Evolutionary conservation across 30 jellyfish, hydroid and myxozoan species (phyloP).

Genomic region (Hydractinia echinata): DNA sequence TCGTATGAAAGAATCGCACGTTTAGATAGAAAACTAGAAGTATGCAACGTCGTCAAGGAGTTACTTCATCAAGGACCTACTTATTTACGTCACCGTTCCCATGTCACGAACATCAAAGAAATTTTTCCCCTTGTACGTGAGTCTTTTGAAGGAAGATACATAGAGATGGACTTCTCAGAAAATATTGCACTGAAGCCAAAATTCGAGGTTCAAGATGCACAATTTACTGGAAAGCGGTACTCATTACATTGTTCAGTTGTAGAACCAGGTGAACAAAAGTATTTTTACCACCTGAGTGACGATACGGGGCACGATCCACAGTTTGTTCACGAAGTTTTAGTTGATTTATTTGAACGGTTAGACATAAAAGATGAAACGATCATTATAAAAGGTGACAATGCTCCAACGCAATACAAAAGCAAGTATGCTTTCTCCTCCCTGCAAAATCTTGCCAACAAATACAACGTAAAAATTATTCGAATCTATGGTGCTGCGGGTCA

Average conservation of each 20-base stretch:
- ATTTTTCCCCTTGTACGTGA: neutral
- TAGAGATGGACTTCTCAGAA: neutral
- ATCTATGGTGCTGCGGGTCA: neutral
- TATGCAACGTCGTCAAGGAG: neutral
- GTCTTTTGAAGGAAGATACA: neutral
- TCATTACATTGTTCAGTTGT: neutral
- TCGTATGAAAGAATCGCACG: no score
- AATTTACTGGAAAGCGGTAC: neutral
- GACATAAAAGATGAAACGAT: no score
- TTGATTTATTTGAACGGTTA: no score
- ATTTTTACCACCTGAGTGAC: neutral
- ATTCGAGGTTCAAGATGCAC: constrained; percentile 5
- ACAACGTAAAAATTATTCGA: neutral
- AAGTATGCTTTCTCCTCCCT: neutral
- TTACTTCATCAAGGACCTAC: neutral
- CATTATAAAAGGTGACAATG: no score
- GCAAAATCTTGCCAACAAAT: neutral
- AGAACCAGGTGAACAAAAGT: neutral
- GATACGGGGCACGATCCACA: constrained; percentile 3
- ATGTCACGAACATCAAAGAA: neutral
- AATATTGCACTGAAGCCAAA: neutral
- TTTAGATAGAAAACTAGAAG: no score
- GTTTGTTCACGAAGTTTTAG: no score
- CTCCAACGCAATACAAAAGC: constrained; percentile 6
- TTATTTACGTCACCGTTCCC: constrained; percentile 6